These are phyloP conservation scores for Lasioglossum villosulum DNA, from an alignment of 2,888 invertebrate genomes.

Conservation along the genomic window DNA sequence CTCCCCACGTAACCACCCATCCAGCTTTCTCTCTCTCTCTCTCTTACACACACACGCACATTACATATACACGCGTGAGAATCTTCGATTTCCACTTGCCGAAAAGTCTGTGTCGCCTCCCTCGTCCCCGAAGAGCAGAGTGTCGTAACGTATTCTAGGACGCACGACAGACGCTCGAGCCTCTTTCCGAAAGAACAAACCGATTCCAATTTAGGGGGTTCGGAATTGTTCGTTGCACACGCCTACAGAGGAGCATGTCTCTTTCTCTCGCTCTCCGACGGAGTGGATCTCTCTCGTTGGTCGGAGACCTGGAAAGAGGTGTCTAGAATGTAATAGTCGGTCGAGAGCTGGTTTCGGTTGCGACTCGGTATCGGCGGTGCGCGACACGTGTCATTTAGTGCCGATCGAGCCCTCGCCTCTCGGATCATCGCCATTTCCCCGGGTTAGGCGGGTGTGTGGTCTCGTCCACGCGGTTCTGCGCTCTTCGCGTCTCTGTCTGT, in stretches of 20 bases:
- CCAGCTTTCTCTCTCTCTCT: background rate
- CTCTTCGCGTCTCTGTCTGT: background rate
- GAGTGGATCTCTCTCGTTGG: background rate
- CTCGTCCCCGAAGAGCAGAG: background rate
- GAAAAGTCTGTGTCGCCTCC: background rate
- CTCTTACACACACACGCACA: background rate
- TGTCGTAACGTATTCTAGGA: background rate
- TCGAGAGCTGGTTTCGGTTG: background rate
- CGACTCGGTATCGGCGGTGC: background rate
- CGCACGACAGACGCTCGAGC: background rate
- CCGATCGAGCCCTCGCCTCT: background rate
- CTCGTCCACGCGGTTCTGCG: constrained; percentile 7
- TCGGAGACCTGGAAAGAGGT: background rate
- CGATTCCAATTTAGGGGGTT: no score
- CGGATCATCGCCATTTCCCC: constrained; percentile 4
- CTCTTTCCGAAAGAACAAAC: background rate
- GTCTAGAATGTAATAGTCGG: background rate
- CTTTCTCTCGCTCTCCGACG: background rate
- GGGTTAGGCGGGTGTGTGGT: constrained; percentile 1
- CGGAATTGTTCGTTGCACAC: background rate
- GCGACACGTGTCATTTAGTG: background rate
- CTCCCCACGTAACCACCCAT: background rate
- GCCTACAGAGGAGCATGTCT: background rate
- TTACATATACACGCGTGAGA: background rate
- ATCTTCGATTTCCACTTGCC: background rate